phyloP scores from a whole-genome alignment of 2,888 invertebrate genomes.

The Strigamia maritima region DNA sequence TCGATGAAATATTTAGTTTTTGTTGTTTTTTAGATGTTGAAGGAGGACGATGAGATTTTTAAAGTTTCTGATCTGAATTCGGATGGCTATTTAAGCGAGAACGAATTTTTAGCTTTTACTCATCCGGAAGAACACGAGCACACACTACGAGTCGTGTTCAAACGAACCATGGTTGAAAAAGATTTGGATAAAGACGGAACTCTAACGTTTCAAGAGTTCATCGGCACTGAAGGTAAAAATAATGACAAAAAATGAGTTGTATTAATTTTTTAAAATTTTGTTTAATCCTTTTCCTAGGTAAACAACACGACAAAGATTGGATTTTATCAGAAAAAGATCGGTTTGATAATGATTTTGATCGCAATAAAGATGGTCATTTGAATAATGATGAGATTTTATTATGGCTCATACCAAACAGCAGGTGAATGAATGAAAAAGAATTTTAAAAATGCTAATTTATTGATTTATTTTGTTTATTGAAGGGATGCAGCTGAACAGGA shows the following conservation, averaged over 20 bases:
- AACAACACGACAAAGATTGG: slow-evolving; percentile 70
- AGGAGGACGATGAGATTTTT: slow-evolving; percentile 83
- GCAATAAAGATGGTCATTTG: slow-evolving; percentile 75
- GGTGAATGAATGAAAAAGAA: slow-evolving; percentile 59
- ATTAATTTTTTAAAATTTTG: slow-evolving; percentile 48
- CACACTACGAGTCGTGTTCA: slow-evolving; percentile 75
- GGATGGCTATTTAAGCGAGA: slow-evolving; percentile 69
- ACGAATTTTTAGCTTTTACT: slow-evolving; percentile 83
- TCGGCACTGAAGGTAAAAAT: slow-evolving; percentile 59
- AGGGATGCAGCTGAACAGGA: slow-evolving; percentile 86
- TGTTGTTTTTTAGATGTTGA: slow-evolving; percentile 51
- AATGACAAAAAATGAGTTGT: slow-evolving; percentile 4
- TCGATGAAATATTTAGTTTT: not conserved
- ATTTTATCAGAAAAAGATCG: slow-evolving; percentile 70
- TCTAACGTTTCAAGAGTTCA: slow-evolving; percentile 79
- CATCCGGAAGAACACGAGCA: slow-evolving; percentile 89
- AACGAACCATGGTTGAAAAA: slow-evolving; percentile 80
- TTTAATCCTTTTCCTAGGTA: slow-evolving; percentile 51
- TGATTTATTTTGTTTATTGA: slow-evolving; percentile 28
- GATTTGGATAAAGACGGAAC: slow-evolving; percentile 79
- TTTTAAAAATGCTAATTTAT: slow-evolving; percentile 6
- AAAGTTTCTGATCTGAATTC: slow-evolving; percentile 75
- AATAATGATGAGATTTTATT: slow-evolving; percentile 72
- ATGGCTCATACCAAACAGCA: slow-evolving; percentile 89
- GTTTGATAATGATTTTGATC: slow-evolving; percentile 82